These are phyloP conservation scores for Poeciliopsis turrubarensis DNA, from an alignment of 2,113 vertebrate genomes.

Conservation along the genomic window DNA sequence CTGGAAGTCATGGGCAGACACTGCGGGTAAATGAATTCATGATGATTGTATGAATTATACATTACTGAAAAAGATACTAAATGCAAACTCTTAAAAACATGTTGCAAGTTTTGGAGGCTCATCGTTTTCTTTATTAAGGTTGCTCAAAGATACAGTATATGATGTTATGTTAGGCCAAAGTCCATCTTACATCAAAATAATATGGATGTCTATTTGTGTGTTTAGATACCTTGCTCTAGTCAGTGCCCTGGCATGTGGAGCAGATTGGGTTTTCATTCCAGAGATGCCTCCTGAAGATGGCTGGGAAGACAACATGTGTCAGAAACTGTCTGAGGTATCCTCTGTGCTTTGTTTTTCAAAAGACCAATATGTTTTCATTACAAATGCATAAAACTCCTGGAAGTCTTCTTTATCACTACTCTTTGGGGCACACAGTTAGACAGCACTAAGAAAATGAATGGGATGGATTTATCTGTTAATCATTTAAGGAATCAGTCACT, in stretches of 20 bases:
- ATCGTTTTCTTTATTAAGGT: background rate
- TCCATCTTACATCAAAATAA: background rate
- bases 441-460: too few relatives aligned
- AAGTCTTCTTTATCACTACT: too few relatives aligned
- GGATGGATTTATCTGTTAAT: too few relatives aligned
- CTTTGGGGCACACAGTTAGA: too few relatives aligned
- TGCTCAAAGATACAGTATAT: background rate
- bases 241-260: constrained; percentile 93
- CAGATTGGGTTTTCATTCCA: constrained; percentile 96
- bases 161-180: background rate
- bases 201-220: constrained; percentile 15
- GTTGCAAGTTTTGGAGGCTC: background rate
- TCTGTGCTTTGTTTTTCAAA: background rate
- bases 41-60: background rate
- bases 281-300: constrained; percentile 94
- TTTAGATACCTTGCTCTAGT: constrained; percentile 92
- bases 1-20: constrained; percentile 94
- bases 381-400: background rate
- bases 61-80: background rate
- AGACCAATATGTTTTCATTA: background rate
- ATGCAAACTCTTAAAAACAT: background rate
- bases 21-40: constrained; percentile 85
- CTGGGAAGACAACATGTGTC: constrained; percentile 93
- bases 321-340: constrained; percentile 82
- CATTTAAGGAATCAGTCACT: background rate